Conservation (phyloP, 2,888 invertebrate species). For the Heteropelma amictum region DNA sequence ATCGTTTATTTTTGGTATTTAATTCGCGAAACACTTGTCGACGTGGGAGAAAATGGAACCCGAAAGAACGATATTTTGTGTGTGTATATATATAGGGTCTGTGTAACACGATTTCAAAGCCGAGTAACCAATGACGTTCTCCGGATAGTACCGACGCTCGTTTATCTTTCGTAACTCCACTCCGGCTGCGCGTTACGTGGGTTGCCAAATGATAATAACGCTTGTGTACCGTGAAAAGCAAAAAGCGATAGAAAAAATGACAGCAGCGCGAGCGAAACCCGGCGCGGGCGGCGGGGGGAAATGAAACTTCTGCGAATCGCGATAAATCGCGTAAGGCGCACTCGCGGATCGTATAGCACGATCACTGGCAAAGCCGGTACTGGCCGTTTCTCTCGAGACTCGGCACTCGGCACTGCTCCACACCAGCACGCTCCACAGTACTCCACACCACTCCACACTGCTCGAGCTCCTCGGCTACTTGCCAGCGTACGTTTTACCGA, state of each 20-base stretch:
- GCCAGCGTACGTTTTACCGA: slow-evolving; percentile 58
- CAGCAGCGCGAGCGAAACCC: neutral
- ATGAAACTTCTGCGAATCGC: neutral
- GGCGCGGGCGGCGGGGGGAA: neutral
- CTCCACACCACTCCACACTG: slow-evolving; percentile 33
- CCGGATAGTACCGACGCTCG: slow-evolving; percentile 10
- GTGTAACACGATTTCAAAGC: slow-evolving; percentile 8
- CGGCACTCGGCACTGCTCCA: too few relatives aligned
- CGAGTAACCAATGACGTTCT: slow-evolving; percentile 22
- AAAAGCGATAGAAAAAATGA: neutral
- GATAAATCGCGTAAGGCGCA: slow-evolving; percentile 36
- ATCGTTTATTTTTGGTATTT: neutral
- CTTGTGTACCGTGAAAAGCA: neutral
- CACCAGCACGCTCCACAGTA: too few relatives aligned
- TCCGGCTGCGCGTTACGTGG: slow-evolving; percentile 6
- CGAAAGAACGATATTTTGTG: slow-evolving; percentile 17
- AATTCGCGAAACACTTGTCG: slow-evolving; percentile 21
- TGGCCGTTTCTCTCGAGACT: slow-evolving; percentile 43
- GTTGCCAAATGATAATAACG: slow-evolving; percentile 3
- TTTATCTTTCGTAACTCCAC: slow-evolving; percentile 32
- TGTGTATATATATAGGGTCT: slow-evolving; percentile 1
- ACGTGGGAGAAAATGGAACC: slow-evolving; percentile 10
- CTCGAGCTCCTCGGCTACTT: slow-evolving; percentile 31
- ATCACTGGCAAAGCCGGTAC: slow-evolving; percentile 58
- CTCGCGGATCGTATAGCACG: slow-evolving; percentile 55